Evolutionary conservation across 1,140 invertebrate genomes (phyloP).

Genomic region (Zaprionus nigranus): DNA sequence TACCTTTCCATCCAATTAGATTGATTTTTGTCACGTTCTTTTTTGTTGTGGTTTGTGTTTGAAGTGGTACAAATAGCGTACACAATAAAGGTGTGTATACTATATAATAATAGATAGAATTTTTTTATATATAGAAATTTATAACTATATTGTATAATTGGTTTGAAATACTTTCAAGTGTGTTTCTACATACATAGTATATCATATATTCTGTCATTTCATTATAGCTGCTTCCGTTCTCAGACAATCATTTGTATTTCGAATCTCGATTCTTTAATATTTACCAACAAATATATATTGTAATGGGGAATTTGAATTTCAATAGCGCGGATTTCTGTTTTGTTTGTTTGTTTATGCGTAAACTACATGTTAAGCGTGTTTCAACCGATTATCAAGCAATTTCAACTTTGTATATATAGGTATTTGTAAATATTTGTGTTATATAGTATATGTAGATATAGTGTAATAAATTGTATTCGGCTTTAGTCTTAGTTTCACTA

Average conservation of each 20-base stretch:
- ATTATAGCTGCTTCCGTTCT: slow-evolving; percentile 32
- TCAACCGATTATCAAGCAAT: slow-evolving; percentile 81
- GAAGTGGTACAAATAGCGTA: slow-evolving; percentile 70
- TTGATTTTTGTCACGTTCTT: slow-evolving; percentile 69
- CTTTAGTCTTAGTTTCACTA: slow-evolving; percentile 79
- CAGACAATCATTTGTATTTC: no score
- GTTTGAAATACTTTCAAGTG: slow-evolving; percentile 75
- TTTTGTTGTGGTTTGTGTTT: slow-evolving; percentile 48
- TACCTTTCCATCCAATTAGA: slow-evolving; percentile 71
- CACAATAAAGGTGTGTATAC: slow-evolving; percentile 69
- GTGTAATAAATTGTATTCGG: slow-evolving; percentile 68
- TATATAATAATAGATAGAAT: slow-evolving; percentile 63
- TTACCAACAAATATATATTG: background rate
- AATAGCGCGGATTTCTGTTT: background rate
- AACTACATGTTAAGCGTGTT: slow-evolving; percentile 65
- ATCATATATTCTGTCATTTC: slow-evolving; percentile 40
- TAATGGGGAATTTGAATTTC: slow-evolving; percentile 3
- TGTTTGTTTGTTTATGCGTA: slow-evolving; percentile 47
- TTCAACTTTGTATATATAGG: slow-evolving; percentile 67
- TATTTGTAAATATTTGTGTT: slow-evolving; percentile 39
- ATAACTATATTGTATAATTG: slow-evolving; percentile 72
- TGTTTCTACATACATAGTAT: slow-evolving; percentile 43
- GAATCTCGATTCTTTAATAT: slow-evolving; percentile 24
- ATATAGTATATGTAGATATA: slow-evolving; percentile 62
- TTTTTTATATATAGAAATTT: slow-evolving; percentile 43